Base-by-base conservation (phyloP, 1,140 invertebrate genomes). In the Harlomillsia oculata region DNA sequence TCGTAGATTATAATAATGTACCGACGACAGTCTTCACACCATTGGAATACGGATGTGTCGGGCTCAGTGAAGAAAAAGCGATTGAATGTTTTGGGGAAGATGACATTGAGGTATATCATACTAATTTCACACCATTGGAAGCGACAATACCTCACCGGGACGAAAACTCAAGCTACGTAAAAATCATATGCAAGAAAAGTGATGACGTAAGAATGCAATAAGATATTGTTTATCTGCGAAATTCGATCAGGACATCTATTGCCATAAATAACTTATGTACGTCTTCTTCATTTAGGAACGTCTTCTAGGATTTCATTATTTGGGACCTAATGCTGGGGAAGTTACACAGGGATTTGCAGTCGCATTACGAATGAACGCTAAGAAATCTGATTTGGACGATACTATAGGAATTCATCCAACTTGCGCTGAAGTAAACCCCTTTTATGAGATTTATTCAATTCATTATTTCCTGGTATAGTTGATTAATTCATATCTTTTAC, bases 381-480 rank as follows among this genome's bases (percentile, higher is more conserved):
- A 88, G 39, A 91, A 97, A 75, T 81, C 85, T 56, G 81, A 85
- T 67, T 78, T 98, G 67, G 84, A 92, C 74, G 78, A 80, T 62
- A 89, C 90, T 0, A 88, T 97, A 59, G 94, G 94, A 43, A 97
- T 97, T 69, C 94, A 98, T 79, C 94, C 94, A 16, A 97, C 94
- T 0, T 81, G 82, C 62, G 85, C 92, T 23, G 93, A 98, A 78
- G 91, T 53, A 34, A 34, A 34, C n/a, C 32, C n/a, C 32, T 34
- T 34, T 0, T 87, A 97, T 60, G 32, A 34, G 8, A 34, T n/a
- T 34, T 34, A 34, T 9, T 9, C 8, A 9, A 8, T 34, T 34
- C 32, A 34, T 34, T 8, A n/a, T 8, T 9, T 34, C n/a, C 32
- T 9, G 32, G 32, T 34, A 9, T n/a, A 34, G n/a, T 9, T 34